A percentile compares a stretch with the other conserved stretches of the same genome.
phyloP scores from a whole-genome alignment of 1,140 invertebrate species.

The Dermatophagoides farinae region DNA sequence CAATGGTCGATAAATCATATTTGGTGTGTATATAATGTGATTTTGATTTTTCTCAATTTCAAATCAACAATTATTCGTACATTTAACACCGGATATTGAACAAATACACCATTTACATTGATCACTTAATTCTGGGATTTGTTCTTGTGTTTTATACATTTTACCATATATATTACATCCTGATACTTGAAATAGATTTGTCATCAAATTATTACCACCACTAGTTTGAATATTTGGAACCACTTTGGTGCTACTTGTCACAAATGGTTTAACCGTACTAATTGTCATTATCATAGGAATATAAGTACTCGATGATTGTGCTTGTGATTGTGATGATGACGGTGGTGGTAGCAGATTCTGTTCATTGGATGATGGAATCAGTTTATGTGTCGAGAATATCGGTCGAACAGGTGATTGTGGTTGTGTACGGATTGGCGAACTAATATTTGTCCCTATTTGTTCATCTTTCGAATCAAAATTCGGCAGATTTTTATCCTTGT shows the following conservation, averaged over 20 bases:
- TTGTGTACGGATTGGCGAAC: not conserved
- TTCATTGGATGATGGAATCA: no score
- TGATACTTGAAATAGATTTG: slow-evolving; percentile 17
- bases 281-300: no score
- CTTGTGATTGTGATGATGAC: not conserved
- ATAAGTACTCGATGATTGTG: no score
- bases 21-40: no score
- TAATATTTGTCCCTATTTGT: not conserved
- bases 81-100: slow-evolving; percentile 65
- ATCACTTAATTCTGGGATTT: slow-evolving; percentile 58
- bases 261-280: not conserved
- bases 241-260: not conserved
- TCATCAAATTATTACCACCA: not conserved
- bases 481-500: no score
- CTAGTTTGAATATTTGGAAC: not conserved
- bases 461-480: no score
- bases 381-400: not conserved
- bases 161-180: slow-evolving; percentile 77
- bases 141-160: slow-evolving; percentile 62
- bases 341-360: no score
- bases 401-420: not conserved
- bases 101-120: slow-evolving; percentile 63
- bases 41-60: no score
- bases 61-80: slow-evolving; percentile 23
- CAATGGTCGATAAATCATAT: no score